phyloP scores from a whole-genome alignment of 1,140 invertebrate species.

The Hyles euphorbiae region DNA sequence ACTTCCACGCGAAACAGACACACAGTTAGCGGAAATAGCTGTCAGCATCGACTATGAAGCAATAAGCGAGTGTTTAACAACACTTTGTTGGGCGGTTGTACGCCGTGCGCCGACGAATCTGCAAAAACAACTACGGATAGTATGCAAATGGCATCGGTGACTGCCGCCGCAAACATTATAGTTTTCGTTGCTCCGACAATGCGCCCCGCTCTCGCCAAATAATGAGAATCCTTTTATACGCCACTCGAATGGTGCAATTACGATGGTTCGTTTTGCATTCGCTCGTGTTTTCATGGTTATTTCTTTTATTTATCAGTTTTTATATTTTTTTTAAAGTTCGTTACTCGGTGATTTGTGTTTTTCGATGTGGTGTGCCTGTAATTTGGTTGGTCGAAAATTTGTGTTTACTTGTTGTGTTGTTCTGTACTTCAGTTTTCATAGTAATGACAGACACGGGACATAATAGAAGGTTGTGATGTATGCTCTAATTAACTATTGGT shows the following conservation, averaged over 20 bases:
- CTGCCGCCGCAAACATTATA: constrained; percentile 18
- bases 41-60: constrained; percentile 11
- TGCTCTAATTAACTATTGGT: too few relatives aligned
- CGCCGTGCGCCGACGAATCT: constrained; percentile 44
- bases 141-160: constrained; percentile 48
- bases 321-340: not conserved
- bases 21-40: constrained; percentile 15
- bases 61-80: constrained; percentile 36
- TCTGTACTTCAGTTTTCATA: too few relatives aligned
- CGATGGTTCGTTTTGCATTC: constrained; percentile 6
- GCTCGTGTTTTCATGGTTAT: constrained; percentile 1
- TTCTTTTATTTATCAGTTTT: constrained; percentile 1
- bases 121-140: constrained; percentile 53
- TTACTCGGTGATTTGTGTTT: too few relatives aligned
- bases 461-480: too few relatives aligned
- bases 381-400: too few relatives aligned
- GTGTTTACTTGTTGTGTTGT: too few relatives aligned
- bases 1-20: constrained; percentile 13
- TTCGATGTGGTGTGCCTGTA: too few relatives aligned
- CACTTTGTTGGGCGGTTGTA: constrained; percentile 24
- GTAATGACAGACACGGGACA: too few relatives aligned
- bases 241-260: constrained; percentile 18
- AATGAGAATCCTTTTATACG: constrained; percentile 17
- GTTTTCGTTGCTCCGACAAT: constrained; percentile 25
- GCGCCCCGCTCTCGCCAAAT: constrained; percentile 11